Evolutionary conservation across 2,797 vertebrate genomes (phyloP), one percentile per base, ranked within the genome.

Genomic region (Petrocephalus sullivani): DNA sequence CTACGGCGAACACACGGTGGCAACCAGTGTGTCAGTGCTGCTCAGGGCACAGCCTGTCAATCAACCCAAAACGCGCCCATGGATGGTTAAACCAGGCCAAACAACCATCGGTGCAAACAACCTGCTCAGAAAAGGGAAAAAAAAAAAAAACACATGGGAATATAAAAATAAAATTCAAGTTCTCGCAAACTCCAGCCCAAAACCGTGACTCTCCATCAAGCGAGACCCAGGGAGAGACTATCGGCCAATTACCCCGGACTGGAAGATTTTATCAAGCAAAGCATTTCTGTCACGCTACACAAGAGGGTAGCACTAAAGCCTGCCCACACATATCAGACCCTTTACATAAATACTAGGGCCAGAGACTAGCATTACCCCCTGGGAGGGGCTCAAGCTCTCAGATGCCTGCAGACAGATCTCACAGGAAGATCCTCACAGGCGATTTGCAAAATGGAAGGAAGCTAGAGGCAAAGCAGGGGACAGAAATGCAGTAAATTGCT

Each of bases 271-370:
- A 71, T 71, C 4, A 12, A 37, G 64, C 28, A 16, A 71, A 33
- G 4, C 64, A 33, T 71, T 71, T 67, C 61, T 37, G 28, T 71
- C 28, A 71, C 64, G 33, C 64, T 71, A 71, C 64, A 92, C 89
- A 92, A 94, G 93, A 89, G 88, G 90, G 87, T 90, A 51, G 57
- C n/a, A 91, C 90, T 92, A 90, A 89, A 91, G 87, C 87, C n/a
- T 86, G 86, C 88, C 90, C 88, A 93, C 90, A 92, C 91, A 93
- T 90, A 92, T 91, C 90, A 89, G 87, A 88, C 89, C 33, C 75
- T 87, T 91, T 60, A 61, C 81, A 88, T 91, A 91, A 92, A 93
- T 92, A 89, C 78, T 81, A 78, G 84, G 86, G 90, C 92, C 91
- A 93, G 78, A 94, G 87, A 89, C 82, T 90, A 92, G 75, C 91